Evolutionary conservation across 2,888 invertebrate species (phyloP).

Genomic region (Bugula neritina): DNA sequence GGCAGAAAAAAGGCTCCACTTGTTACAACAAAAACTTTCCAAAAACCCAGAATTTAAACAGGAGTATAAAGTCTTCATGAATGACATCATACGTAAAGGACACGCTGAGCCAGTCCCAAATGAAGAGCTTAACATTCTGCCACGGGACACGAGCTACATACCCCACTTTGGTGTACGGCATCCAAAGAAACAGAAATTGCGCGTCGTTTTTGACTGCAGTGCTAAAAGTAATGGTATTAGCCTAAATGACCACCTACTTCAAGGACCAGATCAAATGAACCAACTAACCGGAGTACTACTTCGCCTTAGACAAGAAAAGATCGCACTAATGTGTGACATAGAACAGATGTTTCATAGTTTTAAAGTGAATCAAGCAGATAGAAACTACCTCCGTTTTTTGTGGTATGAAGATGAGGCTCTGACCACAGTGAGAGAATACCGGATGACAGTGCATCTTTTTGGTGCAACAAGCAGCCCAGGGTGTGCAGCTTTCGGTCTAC

Average conservation of each 20-base stretch:
- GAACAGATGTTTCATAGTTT: too few relatives aligned
- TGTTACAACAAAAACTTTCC: not conserved
- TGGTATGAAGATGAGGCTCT: not conserved
- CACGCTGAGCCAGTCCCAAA: not conserved
- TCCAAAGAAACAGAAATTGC: not conserved
- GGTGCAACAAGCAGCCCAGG: constrained; percentile 27
- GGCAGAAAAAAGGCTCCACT: not conserved
- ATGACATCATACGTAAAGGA: not conserved
- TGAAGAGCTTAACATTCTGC: not conserved
- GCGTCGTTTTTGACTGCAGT: constrained; percentile 24
- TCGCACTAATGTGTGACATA: constrained; percentile 27
- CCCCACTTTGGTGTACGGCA: not conserved
- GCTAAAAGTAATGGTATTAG: constrained; percentile 25
- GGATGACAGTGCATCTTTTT: constrained; percentile 28
- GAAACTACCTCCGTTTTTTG: constrained; percentile 26
- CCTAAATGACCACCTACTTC: constrained; percentile 25
- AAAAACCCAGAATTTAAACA: not conserved
- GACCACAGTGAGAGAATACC: not conserved
- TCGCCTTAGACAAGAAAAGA: constrained; percentile 26
- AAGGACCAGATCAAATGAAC: constrained; percentile 29
- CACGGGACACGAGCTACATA: too few relatives aligned
- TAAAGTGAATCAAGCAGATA: constrained; percentile 21
- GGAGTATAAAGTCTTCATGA: not conserved
- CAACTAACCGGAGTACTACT: constrained; percentile 22
- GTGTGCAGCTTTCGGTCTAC: constrained; percentile 22